Percentiles rank a stretch among this genome's conserved stretches.
phyloP scores from a whole-genome alignment of 2,113 vertebrate genomes.

The Myrmecobius fasciatus region DNA sequence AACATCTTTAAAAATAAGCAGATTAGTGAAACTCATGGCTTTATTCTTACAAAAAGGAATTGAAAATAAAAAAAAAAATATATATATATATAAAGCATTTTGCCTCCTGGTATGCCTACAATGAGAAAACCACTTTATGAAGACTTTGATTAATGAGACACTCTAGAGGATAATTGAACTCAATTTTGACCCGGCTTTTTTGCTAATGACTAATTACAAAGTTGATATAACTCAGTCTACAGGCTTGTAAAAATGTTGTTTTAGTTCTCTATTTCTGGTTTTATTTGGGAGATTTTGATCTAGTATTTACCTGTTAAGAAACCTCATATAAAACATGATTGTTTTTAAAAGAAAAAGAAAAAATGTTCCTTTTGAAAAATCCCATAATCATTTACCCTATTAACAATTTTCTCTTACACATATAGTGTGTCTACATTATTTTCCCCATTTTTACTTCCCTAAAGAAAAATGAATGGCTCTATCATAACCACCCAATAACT shows the following conservation, averaged over 20 bases:
- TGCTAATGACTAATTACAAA: constrained; percentile 65
- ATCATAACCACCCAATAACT: neutral
- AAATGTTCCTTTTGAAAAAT: neutral
- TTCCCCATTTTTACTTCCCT: neutral
- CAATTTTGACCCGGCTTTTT: constrained; percentile 62
- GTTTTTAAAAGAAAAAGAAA: neutral
- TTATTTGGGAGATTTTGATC: neutral
- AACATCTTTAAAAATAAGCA: constrained; percentile 44
- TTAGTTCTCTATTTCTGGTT: neutral
- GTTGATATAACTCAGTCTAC: constrained; percentile 53
- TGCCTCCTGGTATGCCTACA: constrained; percentile 5
- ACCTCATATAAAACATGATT: neutral
- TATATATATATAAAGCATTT: neutral
- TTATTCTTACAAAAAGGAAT: neutral
- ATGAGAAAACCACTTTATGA: constrained; percentile 52
- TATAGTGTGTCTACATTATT: neutral
- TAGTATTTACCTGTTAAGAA: neutral
- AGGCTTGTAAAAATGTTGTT: constrained; percentile 29
- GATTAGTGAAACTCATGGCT: neutral
- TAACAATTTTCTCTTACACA: neutral
- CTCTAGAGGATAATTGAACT: constrained; percentile 64
- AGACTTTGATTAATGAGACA: constrained; percentile 64
- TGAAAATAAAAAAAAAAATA: constrained; percentile 31
- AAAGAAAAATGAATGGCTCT: neutral
- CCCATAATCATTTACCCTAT: neutral